These are phyloP conservation scores for Leontocebus nigricollis DNA, from an alignment of 2,797 vertebrate genomes.

Conservation along the genomic window DNA sequence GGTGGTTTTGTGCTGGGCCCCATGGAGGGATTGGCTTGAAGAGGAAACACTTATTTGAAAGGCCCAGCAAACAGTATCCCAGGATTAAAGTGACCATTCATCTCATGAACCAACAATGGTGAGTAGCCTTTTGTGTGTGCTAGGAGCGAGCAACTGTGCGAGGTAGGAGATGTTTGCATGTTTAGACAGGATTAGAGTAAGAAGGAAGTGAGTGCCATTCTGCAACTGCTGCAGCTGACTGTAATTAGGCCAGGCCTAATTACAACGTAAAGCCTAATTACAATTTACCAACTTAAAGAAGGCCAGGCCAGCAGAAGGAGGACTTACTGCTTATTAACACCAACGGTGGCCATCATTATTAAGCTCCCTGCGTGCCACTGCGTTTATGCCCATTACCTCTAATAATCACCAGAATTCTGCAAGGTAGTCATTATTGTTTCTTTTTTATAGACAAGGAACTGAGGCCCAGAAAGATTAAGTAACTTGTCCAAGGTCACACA, in stretches of 20 bases:
- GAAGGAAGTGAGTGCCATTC: neutral
- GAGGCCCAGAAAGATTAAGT: neutral
- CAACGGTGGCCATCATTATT: rapidly evolving
- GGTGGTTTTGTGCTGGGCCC: neutral
- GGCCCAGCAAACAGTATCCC: neutral
- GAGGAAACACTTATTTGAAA: neutral
- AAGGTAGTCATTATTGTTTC: neutral
- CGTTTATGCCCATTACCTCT: neutral
- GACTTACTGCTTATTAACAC: neutral
- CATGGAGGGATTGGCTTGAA: neutral
- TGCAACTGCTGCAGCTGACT: neutral
- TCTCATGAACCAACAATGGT: neutral
- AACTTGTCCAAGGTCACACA: neutral
- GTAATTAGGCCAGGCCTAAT: neutral
- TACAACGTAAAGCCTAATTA: too few species aligned
- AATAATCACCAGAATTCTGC: neutral
- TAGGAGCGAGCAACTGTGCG: neutral
- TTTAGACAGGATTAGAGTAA: conserved; percentile 40
- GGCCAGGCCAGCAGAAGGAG: neutral
- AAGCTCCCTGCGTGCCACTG: neutral
- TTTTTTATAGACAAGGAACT: neutral
- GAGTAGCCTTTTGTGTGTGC: neutral
- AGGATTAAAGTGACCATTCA: neutral
- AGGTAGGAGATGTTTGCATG: neutral
- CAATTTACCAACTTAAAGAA: neutral